Base-by-base conservation (phyloP, 2,797 vertebrate species). In the Protonibea diacanthus region DNA sequence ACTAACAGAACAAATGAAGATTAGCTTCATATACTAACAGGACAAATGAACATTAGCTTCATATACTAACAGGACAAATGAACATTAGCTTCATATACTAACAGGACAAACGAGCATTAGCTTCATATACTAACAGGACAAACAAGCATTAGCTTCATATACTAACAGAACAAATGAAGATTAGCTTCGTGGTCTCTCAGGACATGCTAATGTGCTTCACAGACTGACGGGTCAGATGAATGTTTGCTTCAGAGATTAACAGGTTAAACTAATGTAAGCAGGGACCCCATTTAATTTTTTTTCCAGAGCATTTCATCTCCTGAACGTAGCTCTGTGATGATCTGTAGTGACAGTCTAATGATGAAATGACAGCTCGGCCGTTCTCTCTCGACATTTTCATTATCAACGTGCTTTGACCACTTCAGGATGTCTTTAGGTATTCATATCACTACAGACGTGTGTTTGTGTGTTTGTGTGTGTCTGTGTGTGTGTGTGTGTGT, bases 341-440 rank as follows among this genome's bases (percentile, higher is more conserved):
- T 21, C 17, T 27, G 17, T 29, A 56, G 42, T 7, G 21, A 23
- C 60, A 64, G 59, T 27, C 44, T 3, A 33, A 6, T 71, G 23
- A 77, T 71, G 10, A 44, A 63, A 25, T 2, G 8, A 38, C 5
- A 14, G 3, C 17, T 62, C 53, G 7, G 23, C 56, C 6, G n/a
- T 4, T 40, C 12, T 55, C 57, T 52, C 15, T 61, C 47, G 61
- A 42, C 40, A 0, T 6, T 40, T 72, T 80, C 21, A 23, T 58
- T 52, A 63, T 64, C 3, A 25, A 64, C 45, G 33, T 20, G 29
- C 23, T 47, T 33, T 4, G 20, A 74, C 58, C 58, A 47, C 65
- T 27, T 27, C 20, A 47, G 51, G 33, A 51, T 8, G 23, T 51
- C 56, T 69, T 68, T 23, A 40, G 55, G 61, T 59, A 49, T 72